These are phyloP conservation scores for Halcyon badia DNA, from an alignment of 2,797 vertebrate genomes.

Conservation along the genomic window DNA sequence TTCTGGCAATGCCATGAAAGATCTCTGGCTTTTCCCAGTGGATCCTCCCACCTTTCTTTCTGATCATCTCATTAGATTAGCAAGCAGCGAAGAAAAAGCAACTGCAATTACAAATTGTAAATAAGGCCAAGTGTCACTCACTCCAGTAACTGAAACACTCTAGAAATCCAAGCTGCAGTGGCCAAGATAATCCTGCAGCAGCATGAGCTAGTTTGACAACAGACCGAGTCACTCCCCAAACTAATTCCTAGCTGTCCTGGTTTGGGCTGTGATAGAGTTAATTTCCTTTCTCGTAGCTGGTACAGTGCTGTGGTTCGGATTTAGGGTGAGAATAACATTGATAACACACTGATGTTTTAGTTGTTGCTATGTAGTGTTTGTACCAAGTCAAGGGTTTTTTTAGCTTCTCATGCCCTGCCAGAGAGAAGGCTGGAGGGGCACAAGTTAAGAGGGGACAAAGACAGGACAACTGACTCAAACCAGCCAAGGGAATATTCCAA, in stretches of 20 bases:
- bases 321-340: background rate
- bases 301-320: background rate
- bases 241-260: background rate
- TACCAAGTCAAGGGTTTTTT: background rate
- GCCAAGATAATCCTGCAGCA: constrained; percentile 22
- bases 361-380: too few relatives aligned
- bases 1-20: background rate
- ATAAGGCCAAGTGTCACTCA: background rate
- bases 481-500: background rate
- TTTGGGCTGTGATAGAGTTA: background rate
- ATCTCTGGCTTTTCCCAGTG: background rate
- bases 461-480: background rate
- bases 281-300: background rate
- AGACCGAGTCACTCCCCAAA: background rate
- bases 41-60: background rate
- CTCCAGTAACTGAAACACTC: background rate
- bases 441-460: background rate
- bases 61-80: background rate
- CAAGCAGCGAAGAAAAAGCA: background rate
- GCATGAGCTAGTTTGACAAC: background rate
- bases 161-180: background rate
- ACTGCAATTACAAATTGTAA: background rate
- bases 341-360: background rate
- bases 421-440: background rate
- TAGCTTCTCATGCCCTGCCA: background rate